phyloP scores from a whole-genome alignment of 2,888 invertebrate species.

The Rapana venosa region DNA sequence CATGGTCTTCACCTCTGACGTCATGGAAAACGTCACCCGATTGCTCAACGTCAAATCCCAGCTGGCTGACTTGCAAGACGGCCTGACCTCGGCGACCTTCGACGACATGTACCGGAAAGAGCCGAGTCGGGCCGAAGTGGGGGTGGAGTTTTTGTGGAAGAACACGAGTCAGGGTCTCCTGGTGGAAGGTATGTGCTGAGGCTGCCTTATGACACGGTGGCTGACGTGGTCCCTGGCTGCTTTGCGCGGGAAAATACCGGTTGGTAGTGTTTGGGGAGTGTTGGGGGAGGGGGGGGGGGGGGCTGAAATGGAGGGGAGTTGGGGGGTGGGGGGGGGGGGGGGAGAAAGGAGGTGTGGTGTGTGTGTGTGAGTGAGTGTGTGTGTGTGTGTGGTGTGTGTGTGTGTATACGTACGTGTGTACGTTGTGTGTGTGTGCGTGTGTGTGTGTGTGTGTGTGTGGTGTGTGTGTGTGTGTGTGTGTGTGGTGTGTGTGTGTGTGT shows the following conservation, averaged over 20 bases:
- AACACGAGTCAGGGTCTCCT: background rate
- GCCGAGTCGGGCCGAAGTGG: constrained; percentile 27
- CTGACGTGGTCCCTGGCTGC: constrained; percentile 9
- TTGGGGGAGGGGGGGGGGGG: background rate
- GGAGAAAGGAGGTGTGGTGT: background rate
- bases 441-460: background rate
- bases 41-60: background rate
- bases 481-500: background rate
- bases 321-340: background rate
- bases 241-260: background rate
- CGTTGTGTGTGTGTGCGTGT: background rate
- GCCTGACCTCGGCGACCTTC: constrained; percentile 9
- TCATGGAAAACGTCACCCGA: constrained; percentile 31
- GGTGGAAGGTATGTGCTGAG: constrained; percentile 35
- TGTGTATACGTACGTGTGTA: background rate
- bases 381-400: background rate
- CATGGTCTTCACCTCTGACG: background rate
- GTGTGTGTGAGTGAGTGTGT: background rate
- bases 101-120: constrained; percentile 26
- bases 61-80: background rate
- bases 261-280: background rate
- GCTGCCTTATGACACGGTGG: background rate
- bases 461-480: background rate
- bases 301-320: background rate
- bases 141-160: constrained; percentile 33